Evolutionary conservation across 1,140 invertebrate genomes (phyloP).

Genomic region (Brachionus manjavacas): DNA sequence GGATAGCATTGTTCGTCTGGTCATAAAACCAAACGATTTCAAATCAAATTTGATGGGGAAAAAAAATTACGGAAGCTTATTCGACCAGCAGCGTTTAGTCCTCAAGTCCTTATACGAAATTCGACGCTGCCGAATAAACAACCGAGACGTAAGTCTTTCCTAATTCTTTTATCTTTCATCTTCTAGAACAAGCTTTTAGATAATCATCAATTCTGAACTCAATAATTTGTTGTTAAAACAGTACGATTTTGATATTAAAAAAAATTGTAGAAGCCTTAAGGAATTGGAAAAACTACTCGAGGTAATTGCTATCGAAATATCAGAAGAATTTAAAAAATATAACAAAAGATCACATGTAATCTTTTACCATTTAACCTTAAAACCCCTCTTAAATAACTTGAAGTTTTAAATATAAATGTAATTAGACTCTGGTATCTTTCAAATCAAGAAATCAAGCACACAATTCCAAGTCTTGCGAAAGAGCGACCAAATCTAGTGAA

Average conservation of each 20-base stretch:
- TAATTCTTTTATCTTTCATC: background rate
- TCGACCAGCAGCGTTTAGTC: slow-evolving; percentile 21
- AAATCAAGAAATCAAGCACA: background rate
- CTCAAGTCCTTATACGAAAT: slow-evolving; percentile 32
- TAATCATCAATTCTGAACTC: slow-evolving; percentile 22
- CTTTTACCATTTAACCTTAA: background rate
- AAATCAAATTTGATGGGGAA: background rate
- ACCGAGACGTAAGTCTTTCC: background rate
- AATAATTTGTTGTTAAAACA: slow-evolving; percentile 13
- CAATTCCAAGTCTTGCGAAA: background rate
- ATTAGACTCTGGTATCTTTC: background rate
- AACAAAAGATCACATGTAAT: slow-evolving; percentile 40
- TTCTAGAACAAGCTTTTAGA: background rate
- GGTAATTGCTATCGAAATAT: slow-evolving; percentile 20
- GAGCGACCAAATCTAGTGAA: background rate
- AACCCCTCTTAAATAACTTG: background rate
- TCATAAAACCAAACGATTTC: background rate
- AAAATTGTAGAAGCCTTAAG: slow-evolving; percentile 20
- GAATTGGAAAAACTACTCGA: slow-evolving; percentile 32
- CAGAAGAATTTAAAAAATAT: slow-evolving; percentile 20
- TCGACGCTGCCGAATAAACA: slow-evolving; percentile 34
- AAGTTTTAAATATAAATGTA: background rate
- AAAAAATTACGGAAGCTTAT: slow-evolving; percentile 6
- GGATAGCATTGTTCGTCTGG: background rate
- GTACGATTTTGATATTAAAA: slow-evolving; percentile 30